phyloP scores from a whole-genome alignment of 2,888 invertebrate species.

The Kryphioiulus occultus region DNA sequence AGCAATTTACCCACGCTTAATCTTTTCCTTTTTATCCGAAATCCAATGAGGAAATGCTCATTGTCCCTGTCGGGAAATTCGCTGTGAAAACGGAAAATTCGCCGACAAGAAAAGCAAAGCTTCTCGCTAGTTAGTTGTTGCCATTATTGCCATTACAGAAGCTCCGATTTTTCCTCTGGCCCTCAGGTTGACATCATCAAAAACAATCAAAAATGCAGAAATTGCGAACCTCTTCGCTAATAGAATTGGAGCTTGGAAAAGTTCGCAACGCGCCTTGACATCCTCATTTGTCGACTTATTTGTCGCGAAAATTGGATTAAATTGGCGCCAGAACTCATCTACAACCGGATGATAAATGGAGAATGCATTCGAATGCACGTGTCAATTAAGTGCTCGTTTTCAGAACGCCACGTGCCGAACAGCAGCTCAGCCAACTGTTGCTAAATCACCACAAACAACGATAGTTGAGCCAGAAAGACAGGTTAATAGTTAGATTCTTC shows the following conservation, averaged over 20 bases:
- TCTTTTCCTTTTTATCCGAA: constrained; percentile 35
- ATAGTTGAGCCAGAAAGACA: too few relatives aligned
- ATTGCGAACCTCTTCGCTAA: not conserved
- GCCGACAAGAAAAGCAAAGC: not conserved
- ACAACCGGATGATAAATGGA: not conserved
- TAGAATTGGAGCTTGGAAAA: not conserved
- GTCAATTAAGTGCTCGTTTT: not conserved
- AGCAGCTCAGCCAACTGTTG: not conserved
- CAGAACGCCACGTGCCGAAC: not conserved
- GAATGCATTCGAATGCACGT: not conserved
- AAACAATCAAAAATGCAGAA: constrained; percentile 21
- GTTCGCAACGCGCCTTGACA: not conserved
- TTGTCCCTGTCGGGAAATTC: not conserved
- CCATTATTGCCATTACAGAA: constrained; percentile 11
- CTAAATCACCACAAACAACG: too few relatives aligned
- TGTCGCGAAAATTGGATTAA: not conserved
- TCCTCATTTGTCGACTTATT: constrained; percentile 29
- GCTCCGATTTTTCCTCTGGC: not conserved
- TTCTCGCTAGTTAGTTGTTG: not conserved
- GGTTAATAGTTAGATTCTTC: too few relatives aligned
- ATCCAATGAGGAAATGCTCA: constrained; percentile 36
- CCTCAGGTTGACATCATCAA: not conserved
- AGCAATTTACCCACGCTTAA: not conserved
- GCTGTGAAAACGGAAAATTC: constrained; percentile 8
- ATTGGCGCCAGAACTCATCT: not conserved